phyloP scores from a whole-genome alignment of 2,888 invertebrate species.

The Rhagophthalmus giganteus region DNA sequence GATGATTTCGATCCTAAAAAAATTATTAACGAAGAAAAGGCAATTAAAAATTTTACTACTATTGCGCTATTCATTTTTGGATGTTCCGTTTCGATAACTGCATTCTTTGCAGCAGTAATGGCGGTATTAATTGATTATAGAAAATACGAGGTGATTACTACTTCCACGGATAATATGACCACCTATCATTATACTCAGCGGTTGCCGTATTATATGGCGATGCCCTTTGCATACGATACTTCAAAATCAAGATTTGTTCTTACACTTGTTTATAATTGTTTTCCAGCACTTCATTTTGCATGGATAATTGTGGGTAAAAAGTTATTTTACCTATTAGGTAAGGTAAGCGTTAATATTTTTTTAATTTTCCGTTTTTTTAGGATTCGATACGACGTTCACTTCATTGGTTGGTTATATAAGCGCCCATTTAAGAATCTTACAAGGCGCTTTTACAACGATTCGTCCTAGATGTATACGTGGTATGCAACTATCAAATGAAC shows the following conservation, averaged over 20 bases:
- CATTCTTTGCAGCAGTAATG: background rate
- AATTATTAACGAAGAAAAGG: background rate
- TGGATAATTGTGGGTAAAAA: background rate
- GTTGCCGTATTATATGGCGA: background rate
- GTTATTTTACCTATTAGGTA: too few species aligned
- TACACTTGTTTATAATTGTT: background rate
- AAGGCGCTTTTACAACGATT: conserved; percentile 39
- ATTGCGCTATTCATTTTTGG: background rate
- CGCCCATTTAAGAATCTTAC: conserved; percentile 37
- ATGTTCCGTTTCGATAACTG: background rate
- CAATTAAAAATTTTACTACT: background rate
- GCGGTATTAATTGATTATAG: background rate
- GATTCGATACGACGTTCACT: conserved; percentile 39
- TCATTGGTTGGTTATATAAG: conserved; percentile 36
- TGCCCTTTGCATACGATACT: background rate
- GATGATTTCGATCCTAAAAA: background rate
- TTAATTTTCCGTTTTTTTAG: conserved; percentile 26
- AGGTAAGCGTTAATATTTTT: too few species aligned
- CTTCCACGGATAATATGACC: background rate
- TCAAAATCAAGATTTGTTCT: background rate
- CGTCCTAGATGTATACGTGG: conserved; percentile 34
- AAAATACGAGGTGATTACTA: background rate
- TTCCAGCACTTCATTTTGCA: background rate
- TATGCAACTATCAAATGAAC: conserved; percentile 16
- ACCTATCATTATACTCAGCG: background rate